Evolutionary conservation across 1,140 invertebrate genomes (phyloP).

Genomic region (Harpegnathos saltator): DNA sequence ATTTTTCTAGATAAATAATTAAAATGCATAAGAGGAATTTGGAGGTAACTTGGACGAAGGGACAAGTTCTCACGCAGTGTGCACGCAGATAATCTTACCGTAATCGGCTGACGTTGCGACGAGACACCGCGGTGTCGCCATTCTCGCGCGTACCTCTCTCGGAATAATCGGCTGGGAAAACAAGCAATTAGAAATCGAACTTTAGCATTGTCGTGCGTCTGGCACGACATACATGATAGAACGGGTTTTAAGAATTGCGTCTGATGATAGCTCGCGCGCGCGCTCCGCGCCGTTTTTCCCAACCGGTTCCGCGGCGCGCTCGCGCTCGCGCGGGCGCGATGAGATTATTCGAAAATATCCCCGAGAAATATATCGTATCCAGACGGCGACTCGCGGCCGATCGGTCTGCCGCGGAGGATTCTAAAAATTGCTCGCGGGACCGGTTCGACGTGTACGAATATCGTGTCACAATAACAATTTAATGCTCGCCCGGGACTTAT

Average conservation of each 20-base stretch:
- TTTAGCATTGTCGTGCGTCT: slow-evolving; percentile 34
- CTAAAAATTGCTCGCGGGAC: slow-evolving; percentile 49
- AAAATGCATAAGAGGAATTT: no score
- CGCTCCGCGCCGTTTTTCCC: background rate
- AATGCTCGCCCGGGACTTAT: slow-evolving; percentile 54
- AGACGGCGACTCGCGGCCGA: slow-evolving; percentile 11
- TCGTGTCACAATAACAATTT: slow-evolving; percentile 50
- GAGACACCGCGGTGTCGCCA: background rate
- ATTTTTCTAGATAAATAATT: no score
- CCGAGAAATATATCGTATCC: slow-evolving; percentile 5
- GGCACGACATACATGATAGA: slow-evolving; percentile 31
- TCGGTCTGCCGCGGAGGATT: slow-evolving; percentile 17
- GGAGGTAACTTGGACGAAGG: no score
- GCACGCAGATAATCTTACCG: no score
- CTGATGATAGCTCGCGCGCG: slow-evolving; percentile 35
- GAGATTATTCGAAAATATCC: slow-evolving; percentile 47
- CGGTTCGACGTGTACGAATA: slow-evolving; percentile 51
- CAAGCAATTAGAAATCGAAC: slow-evolving; percentile 33
- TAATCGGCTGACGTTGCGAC: no score
- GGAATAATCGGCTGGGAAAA: slow-evolving; percentile 13
- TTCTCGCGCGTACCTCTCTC: background rate
- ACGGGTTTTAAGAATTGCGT: slow-evolving; percentile 53
- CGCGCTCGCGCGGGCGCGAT: background rate
- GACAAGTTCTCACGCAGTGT: no score
- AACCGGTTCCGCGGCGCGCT: slow-evolving; percentile 19